Base-by-base conservation (phyloP, 2,797 vertebrate species). In the Selene dorsalis region DNA sequence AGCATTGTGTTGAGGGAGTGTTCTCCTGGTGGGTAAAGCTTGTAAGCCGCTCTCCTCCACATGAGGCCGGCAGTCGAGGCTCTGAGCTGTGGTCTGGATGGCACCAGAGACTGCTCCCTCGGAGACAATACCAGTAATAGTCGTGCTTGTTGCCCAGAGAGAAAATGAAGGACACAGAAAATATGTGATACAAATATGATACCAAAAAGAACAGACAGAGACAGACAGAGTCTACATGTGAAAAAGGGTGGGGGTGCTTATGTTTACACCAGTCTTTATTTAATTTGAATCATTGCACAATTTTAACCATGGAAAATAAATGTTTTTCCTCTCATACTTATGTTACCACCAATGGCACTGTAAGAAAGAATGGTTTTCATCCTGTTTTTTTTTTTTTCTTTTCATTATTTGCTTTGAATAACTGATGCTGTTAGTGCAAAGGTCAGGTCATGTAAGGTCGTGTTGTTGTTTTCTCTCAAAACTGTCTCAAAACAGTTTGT, bases 1-100 rank as follows among this genome's bases (percentile, higher is more conserved):
- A 89, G 89, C 91, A 93, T 95, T 95, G 94, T 94, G 89, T 83
- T 77, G 77, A 85, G 88, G 89, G 86, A 91, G 89, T 72, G 83
- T 83, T 93, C 89, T 87, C 89, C 91, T 88, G 89, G 87, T 80
- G 90, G 88, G 90, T 84, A 88, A 89, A 87, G 76, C 88, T 91
- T 88, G 87, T 93, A 92, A 92, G 90, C 90, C 73, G 79, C 88
- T 91, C 83, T 87, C 65, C 90, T 91, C 91, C 85, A 91, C 91
- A 94, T 77, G 92, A 84, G 89, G 91, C 84, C 83, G 91, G 87
- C 82, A 90, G 91, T 81, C 32, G 76, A 82, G 86, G 83, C 89
- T 90, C 87, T 77, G 85, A 82, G 82, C 85, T 91, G 91, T 79
- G 91, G 91, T 90, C 89, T 91, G 88, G 86, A 90, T 83, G 84